Percentiles rank a stretch among this genome's conserved stretches.
Conservation (phyloP, 2,888 invertebrate genomes). For the Sepiola atlantica region DNA sequence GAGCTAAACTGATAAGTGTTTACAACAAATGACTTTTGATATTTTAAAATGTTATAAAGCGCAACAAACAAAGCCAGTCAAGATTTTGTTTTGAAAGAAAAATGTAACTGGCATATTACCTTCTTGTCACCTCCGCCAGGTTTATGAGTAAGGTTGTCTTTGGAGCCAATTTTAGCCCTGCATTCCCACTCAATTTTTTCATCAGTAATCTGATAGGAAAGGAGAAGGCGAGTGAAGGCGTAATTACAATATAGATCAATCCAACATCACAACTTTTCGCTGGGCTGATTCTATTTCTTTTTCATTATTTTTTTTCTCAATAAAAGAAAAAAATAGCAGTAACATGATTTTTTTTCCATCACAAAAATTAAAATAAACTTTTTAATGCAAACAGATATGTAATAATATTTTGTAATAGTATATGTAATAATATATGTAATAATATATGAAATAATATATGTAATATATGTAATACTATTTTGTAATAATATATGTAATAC, state of each 20-base stretch:
- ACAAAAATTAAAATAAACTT: background rate
- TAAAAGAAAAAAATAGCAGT: background rate
- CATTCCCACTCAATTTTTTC: constrained; percentile 60
- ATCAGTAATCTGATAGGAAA: constrained; percentile 51
- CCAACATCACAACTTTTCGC: background rate
- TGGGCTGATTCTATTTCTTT: too few species aligned
- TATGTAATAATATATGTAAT: too few species aligned
- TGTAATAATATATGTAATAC: background rate
- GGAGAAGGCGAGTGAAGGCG: background rate
- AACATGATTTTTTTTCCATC: background rate
- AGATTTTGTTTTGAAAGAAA: background rate
- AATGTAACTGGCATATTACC: constrained; percentile 56
- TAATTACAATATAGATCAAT: background rate
- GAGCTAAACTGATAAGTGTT: background rate
- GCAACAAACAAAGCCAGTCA: constrained; percentile 5
- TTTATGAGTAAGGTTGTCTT: constrained; percentile 58
- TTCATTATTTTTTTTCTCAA: background rate
- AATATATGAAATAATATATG: too few species aligned
- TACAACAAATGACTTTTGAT: background rate
- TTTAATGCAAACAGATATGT: background rate
- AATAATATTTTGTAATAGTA: background rate
- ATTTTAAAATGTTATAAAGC: background rate
- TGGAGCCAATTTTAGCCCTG: constrained; percentile 57
- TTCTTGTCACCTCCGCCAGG: constrained; percentile 82
- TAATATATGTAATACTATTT: background rate